Evolutionary conservation across 2,888 invertebrate species (phyloP), one percentile per base, ranked within the genome.

Genomic region (Ennomos erosarius): DNA sequence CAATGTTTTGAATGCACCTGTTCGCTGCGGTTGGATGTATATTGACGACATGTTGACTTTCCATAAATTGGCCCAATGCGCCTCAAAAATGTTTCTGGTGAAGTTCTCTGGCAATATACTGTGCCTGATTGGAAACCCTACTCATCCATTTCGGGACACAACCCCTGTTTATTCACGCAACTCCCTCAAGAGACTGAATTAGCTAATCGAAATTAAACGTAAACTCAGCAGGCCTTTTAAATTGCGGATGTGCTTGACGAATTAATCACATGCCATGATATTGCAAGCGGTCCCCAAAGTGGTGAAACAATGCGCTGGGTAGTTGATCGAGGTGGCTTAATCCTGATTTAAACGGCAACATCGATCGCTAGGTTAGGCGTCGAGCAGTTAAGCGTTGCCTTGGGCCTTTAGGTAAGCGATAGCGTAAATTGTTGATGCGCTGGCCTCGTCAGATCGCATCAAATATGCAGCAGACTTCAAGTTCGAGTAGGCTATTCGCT

Each of bases 401-500:
- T 70, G 83, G 81, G 83, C 75, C 66, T 76, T 82, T 81, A 80
- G 77, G 76, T 82, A 84, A 87, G 79, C 73, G 76, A 56, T 66
- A 69, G 69, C 65, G 74, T 85, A 75, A 88, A 88, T 87, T 81
- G 79, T 84, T 80, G 79, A 87, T 82, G 81, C 78, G 77, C 79
- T 75, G 79, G 78, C 73, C 73, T 70, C 65, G 73, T 67, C 70
- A 66, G 72, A 71, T 66, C 74, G 67, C 79, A 90, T 90, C 83
- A 89, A 90, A 90, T 89, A 90, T 89, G 87, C 82, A 90, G 74
- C 76, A 74, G 69, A 70, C 72, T 81, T 81, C 68, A 74, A 74
- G 77, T 70, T 79, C 73, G 64, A 74, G 72, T 71, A 74, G 73
- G 54, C 72, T 73, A 73, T 67, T 73, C 69, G 65, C 66, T 65